These are phyloP conservation scores for Campylomormyrus numenius DNA, from an alignment of 2,113 vertebrate species.

Conservation along the genomic window DNA sequence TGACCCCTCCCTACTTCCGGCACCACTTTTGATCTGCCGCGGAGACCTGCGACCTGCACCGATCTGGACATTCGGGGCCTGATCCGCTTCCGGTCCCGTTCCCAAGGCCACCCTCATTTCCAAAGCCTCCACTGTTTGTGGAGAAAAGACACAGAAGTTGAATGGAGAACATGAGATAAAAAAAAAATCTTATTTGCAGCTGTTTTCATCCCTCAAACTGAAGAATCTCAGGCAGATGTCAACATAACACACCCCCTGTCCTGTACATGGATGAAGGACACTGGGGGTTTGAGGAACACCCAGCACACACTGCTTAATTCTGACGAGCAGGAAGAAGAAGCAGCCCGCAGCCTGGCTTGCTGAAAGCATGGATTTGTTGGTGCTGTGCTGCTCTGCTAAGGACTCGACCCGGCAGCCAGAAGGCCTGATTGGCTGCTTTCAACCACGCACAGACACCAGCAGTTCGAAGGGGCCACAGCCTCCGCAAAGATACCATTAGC, in stretches of 20 bases:
- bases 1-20: slow-evolving; percentile 32
- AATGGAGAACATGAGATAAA: not conserved
- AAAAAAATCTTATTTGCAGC: not conserved
- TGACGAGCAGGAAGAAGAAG: not conserved
- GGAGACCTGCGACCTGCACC: not conserved
- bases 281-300: no score
- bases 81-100: not conserved
- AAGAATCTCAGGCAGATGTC: not conserved
- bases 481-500: not conserved
- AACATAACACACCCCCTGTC: slow-evolving; percentile 1
- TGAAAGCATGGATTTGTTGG: not conserved
- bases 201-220: not conserved
- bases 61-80: not conserved
- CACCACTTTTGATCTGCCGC: slow-evolving; percentile 48
- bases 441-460: not conserved
- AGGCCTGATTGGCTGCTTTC: not conserved
- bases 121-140: not conserved
- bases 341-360: not conserved
- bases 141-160: not conserved
- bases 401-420: not conserved
- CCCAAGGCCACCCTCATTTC: not conserved
- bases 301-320: not conserved
- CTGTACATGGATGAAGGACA: not conserved
- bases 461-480: not conserved
- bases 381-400: not conserved